These are phyloP conservation scores for Callocephalon fimbriatum DNA, from an alignment of 2,113 vertebrate species.

Conservation along the genomic window DNA sequence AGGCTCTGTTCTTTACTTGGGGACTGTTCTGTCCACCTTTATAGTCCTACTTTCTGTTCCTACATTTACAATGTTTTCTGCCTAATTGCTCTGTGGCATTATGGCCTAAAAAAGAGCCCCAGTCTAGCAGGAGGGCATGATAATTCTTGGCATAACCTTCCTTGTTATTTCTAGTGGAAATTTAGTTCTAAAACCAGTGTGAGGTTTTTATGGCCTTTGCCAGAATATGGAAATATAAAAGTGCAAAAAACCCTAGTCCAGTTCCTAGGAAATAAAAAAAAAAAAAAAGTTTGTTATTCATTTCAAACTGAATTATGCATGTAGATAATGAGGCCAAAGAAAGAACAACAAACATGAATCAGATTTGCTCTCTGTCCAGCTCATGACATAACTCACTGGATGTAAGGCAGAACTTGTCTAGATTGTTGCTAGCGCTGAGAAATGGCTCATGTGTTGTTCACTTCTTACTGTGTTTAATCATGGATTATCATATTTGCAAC, in stretches of 20 bases:
- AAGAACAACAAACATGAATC: background rate
- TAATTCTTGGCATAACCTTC: background rate
- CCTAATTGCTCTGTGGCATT: background rate
- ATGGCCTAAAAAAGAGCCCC: background rate
- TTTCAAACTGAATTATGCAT: background rate
- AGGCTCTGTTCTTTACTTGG: too few relatives aligned
- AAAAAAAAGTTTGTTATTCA: background rate
- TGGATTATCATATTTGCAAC: background rate
- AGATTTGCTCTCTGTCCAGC: background rate
- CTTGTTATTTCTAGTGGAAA: background rate
- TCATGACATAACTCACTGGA: background rate
- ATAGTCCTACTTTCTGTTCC: too few relatives aligned
- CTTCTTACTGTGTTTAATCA: background rate
- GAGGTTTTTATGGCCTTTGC: background rate
- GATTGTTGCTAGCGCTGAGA: background rate
- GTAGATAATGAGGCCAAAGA: background rate
- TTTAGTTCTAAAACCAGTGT: background rate
- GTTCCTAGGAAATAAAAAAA: background rate
- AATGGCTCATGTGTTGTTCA: background rate
- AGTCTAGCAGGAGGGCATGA: background rate
- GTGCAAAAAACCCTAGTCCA: background rate
- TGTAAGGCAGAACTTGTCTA: background rate
- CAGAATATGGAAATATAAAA: background rate
- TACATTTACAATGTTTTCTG: too few relatives aligned
- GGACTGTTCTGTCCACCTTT: too few relatives aligned